phyloP scores from a whole-genome alignment of 2,113 vertebrate genomes.

The Ranitomeya imitator region DNA sequence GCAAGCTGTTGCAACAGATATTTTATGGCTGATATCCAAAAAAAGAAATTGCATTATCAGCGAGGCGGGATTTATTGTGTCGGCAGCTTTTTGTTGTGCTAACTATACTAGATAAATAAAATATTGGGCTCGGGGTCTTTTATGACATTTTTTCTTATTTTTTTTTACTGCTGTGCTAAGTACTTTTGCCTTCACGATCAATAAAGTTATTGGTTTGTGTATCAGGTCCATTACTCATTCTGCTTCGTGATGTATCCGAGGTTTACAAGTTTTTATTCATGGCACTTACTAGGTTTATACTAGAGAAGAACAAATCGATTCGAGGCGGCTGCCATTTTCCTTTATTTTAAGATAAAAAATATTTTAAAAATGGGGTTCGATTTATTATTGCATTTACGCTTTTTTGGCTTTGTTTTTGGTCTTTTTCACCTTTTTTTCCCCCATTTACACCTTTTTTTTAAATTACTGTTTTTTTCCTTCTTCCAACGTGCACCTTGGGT shows the following conservation, averaged over 20 bases:
- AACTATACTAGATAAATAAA: constrained; percentile 29
- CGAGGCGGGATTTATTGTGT: not conserved
- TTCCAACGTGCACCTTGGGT: no score
- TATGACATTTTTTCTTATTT: not conserved
- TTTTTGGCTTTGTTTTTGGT: no score
- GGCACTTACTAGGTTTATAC: not conserved
- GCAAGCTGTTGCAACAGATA: not conserved
- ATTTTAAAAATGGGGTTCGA: no score
- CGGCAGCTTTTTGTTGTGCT: constrained; percentile 2
- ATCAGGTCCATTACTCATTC: not conserved
- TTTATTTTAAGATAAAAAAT: no score
- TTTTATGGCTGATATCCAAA: constrained; percentile 39
- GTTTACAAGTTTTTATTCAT: not conserved
- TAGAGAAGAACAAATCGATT: no score
- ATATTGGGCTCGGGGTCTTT: not conserved
- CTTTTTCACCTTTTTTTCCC: no score
- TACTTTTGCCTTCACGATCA: constrained; percentile 31
- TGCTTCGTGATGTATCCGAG: not conserved
- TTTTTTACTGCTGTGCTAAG: constrained; percentile 24
- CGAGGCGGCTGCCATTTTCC: no score
- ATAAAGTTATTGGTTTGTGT: constrained; percentile 31
- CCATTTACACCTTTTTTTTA: no score
- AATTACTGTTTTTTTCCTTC: no score
- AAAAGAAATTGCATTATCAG: constrained; percentile 29
- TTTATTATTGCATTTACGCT: no score